Evolutionary conservation across 2,797 vertebrate species (phyloP), one percentile per base, ranked within the genome.

Genomic region (Falco concolor): DNA sequence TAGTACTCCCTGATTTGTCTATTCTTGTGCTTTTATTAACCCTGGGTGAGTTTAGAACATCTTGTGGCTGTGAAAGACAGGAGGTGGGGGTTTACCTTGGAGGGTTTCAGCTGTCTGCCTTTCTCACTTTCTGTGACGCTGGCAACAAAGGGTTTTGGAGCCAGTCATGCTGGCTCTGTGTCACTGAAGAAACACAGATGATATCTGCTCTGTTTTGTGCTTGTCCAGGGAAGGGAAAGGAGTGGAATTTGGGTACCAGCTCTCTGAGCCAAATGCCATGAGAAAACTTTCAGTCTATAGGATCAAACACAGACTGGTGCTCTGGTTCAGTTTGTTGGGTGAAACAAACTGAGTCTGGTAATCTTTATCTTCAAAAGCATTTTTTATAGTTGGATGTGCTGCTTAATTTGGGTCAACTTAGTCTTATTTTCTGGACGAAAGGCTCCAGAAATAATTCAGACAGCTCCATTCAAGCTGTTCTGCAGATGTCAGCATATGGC

Each of bases 391-490:
- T 90, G 70, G 36, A 92, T 75, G 10, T 42, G 30, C 74, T 89
- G 28, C 89, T 97, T 76, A 72, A 77, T 94, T 93, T 93, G 59
- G n/a, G 73, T 75, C 1, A 0, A 77, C 23, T 73, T 68, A 82
- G 56, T 57, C 67, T 83, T 92, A 57, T 38, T 87, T 96, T 94
- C 87, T 84, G 93, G 78, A 74, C 89, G 87, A 94, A 92, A 52
- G 50, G 38, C 73, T 93, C 89, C 87, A 95, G 79, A 96, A 96
- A 81, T 81, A 85, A 60, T 95, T 94, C 63, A 73, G 52, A 45
- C 70, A 73, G 38, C 45, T 88, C 38, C 32, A 16, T 60, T 92
- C 87, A 94, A 95, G 85, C 90, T 93, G 87, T 93, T 96, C 77
- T 68, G 63, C 93, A 93, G 87, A 94, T 96, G 95, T 94, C 81